Percentiles rank a stretch among this genome's conserved stretches.
These are phyloP conservation scores for Tychaedon coryphoeus DNA, from an alignment of 2,113 vertebrate genomes.

Conservation along the genomic window DNA sequence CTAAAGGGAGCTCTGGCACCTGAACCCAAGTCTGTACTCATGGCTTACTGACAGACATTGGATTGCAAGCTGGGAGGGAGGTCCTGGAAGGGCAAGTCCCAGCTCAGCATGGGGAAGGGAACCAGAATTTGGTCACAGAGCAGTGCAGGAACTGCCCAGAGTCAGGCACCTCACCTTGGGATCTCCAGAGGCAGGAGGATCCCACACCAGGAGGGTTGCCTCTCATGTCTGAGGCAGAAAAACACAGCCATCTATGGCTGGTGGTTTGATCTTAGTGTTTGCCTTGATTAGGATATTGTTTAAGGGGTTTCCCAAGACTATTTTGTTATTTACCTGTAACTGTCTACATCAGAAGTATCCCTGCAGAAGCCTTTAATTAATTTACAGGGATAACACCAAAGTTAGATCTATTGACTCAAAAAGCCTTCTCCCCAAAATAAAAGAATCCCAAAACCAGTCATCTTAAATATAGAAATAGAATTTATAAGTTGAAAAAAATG, in stretches of 20 bases:
- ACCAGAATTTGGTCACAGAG: background rate
- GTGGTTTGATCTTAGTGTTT: background rate
- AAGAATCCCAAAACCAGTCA: background rate
- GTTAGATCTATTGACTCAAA: background rate
- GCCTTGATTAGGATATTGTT: background rate
- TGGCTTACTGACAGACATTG: background rate
- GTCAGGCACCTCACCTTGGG: background rate
- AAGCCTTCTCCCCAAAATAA: background rate
- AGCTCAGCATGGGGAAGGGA: background rate
- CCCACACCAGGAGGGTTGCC: background rate
- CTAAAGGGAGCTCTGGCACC: background rate
- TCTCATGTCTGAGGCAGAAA: background rate
- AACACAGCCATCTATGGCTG: background rate
- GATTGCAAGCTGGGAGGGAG: background rate
- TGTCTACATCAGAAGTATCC: background rate
- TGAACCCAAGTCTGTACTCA: background rate
- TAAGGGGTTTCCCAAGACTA: background rate
- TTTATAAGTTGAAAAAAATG: background rate
- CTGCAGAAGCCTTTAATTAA: background rate
- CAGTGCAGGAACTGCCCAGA: background rate
- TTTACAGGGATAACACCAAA: background rate
- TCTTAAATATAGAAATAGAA: background rate
- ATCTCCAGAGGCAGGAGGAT: background rate
- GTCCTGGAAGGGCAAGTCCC: too few relatives aligned
- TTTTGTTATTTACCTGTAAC: background rate